Conservation (phyloP, 1,140 invertebrate genomes). For the Caenorhabditis inopinata region DNA sequence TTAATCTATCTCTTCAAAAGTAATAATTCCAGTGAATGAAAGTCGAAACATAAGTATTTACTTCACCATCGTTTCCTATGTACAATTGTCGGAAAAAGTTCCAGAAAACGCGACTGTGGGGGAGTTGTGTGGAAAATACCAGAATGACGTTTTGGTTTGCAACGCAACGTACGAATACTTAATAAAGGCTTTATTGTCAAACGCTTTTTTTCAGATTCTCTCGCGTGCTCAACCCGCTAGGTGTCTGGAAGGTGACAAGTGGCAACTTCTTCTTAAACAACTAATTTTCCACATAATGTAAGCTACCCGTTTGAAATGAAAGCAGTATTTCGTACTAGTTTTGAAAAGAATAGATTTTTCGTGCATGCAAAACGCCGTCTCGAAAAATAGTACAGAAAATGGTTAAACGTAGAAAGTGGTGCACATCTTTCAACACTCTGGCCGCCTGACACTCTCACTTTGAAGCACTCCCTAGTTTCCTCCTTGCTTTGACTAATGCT, state of each 20-base stretch:
- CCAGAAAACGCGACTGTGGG: not conserved
- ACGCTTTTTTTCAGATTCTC: constrained; percentile 6
- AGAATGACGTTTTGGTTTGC: constrained; percentile 6
- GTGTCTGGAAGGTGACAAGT: not conserved
- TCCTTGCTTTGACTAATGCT: not conserved
- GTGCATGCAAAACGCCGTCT: constrained; percentile 9
- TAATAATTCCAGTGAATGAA: constrained; percentile 26
- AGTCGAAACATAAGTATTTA: constrained; percentile 36
- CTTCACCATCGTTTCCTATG: constrained; percentile 41
- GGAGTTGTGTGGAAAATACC: constrained; percentile 15
- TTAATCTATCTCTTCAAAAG: not conserved
- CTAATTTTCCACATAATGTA: not conserved
- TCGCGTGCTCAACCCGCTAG: constrained; percentile 19
- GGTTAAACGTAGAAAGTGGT: not conserved
- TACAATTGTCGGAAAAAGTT: constrained; percentile 13
- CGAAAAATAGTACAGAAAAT: not conserved
- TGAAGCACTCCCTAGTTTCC: not conserved
- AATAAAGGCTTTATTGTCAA: no score
- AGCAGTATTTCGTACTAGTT: not conserved
- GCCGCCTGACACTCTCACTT: not conserved
- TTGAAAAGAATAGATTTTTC: constrained; percentile 1
- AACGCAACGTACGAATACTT: constrained; percentile 29
- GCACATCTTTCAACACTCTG: constrained; percentile 5
- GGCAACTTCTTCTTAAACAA: not conserved
- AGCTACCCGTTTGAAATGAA: not conserved